phyloP scores from a whole-genome alignment of 2,888 invertebrate genomes.

The Gastracanthus pulcherrimus region DNA sequence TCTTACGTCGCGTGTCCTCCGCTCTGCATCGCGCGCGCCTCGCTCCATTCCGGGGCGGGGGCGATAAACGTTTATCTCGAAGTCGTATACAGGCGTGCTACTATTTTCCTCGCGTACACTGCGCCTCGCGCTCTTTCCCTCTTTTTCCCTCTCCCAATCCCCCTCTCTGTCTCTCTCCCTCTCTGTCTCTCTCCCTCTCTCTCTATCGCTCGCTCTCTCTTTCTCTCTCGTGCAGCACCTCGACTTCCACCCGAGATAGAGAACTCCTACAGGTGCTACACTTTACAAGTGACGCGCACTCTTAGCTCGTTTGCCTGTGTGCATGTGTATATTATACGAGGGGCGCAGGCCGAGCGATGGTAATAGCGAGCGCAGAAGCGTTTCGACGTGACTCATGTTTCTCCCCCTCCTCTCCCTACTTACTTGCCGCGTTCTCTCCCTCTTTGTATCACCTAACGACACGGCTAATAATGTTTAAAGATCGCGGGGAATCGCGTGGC shows the following conservation, averaged over 20 bases:
- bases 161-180: background rate
- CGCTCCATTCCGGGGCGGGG: too few relatives aligned
- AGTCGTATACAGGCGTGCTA: slow-evolving; percentile 57
- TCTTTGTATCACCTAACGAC: slow-evolving; percentile 27
- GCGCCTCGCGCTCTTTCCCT: background rate
- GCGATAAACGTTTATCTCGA: slow-evolving; percentile 64
- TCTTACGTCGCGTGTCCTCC: slow-evolving; percentile 52
- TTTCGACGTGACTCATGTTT: slow-evolving; percentile 43
- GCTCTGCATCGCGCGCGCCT: background rate
- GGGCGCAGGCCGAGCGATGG: background rate
- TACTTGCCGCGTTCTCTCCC: background rate
- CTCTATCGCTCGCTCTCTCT: background rate
- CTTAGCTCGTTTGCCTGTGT: slow-evolving; percentile 12
- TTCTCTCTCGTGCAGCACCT: background rate
- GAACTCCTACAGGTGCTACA: slow-evolving; percentile 57
- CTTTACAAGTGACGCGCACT: slow-evolving; percentile 49
- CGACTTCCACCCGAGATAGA: slow-evolving; percentile 24
- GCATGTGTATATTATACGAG: slow-evolving; percentile 4
- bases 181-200: background rate
- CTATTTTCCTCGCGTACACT: slow-evolving; percentile 49
- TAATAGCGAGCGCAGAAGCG: slow-evolving; percentile 19
- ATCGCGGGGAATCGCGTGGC: background rate
- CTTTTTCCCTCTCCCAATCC: background rate
- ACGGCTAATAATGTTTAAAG: slow-evolving; percentile 33
- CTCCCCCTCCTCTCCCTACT: background rate